Conservation (phyloP, 2,113 vertebrate genomes). For the Sylvia atricapilla region DNA sequence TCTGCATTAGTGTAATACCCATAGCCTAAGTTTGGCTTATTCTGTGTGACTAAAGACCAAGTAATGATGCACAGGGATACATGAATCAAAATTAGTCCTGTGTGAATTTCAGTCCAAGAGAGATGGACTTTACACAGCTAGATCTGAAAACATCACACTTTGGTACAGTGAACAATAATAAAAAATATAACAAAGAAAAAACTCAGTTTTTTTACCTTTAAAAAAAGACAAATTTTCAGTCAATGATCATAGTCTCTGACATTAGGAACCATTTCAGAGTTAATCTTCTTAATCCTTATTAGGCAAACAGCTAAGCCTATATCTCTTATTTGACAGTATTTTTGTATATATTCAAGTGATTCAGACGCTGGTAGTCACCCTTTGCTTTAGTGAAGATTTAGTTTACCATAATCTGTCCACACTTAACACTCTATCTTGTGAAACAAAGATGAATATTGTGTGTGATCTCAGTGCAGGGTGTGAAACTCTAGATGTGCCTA, state of each 20-base stretch:
- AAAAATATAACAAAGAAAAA: neutral
- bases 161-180: neutral
- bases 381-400: neutral
- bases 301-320: neutral
- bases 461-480: neutral
- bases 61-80: neutral
- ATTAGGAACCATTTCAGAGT: neutral
- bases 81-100: neutral
- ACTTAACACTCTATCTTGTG: neutral
- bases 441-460: neutral
- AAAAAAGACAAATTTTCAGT: neutral
- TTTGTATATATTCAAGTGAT: neutral
- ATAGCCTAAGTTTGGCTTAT: neutral
- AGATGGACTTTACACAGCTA: neutral
- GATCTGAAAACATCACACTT: neutral
- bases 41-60: neutral
- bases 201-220: neutral
- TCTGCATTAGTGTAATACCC: neutral
- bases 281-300: neutral
- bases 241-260: neutral
- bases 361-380: neutral
- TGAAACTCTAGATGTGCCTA: neutral
- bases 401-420: neutral
- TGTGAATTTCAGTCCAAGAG: neutral
- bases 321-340: neutral